These are phyloP conservation scores for Oryctes rhinoceros DNA, from an alignment of 1,140 invertebrate species.

Conservation along the genomic window DNA sequence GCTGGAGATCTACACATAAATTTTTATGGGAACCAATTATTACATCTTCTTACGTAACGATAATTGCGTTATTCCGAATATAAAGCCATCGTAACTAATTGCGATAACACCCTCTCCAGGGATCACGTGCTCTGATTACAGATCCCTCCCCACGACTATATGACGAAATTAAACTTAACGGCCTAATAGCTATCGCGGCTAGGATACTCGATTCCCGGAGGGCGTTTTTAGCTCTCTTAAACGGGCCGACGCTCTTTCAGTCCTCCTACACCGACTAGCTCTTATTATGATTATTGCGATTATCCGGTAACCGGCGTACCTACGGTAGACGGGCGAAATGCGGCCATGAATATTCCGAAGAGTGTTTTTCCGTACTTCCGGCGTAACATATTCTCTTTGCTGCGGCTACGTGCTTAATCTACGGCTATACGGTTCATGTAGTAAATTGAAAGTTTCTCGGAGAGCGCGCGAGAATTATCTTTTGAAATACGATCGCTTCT, in stretches of 20 bases:
- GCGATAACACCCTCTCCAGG: neutral
- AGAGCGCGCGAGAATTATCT: conserved; percentile 14
- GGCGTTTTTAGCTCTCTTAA: conserved; percentile 8
- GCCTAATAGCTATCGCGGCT: conserved; percentile 8
- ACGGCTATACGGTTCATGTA: conserved; percentile 11
- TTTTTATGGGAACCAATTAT: neutral
- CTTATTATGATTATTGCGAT: conserved; percentile 3
- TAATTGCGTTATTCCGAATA: neutral
- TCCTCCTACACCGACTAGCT: neutral
- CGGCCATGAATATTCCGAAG: conserved; percentile 14
- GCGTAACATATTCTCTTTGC: conserved; percentile 9
- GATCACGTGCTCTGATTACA: conserved; percentile 12
- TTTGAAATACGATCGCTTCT: conserved; percentile 34
- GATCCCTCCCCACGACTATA: neutral
- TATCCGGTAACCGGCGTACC: neutral
- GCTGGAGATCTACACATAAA: too few species aligned
- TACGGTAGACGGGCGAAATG: neutral
- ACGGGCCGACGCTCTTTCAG: neutral
- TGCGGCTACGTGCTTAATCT: conserved; percentile 26
- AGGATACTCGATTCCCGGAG: neutral
- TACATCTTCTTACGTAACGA: neutral
- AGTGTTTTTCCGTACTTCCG: conserved; percentile 15
- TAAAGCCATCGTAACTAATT: neutral
- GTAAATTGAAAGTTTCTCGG: conserved; percentile 32
- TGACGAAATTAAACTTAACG: conserved; percentile 1